Conservation (phyloP, 2,888 invertebrate genomes). For the Aspidapion aeneum region DNA sequence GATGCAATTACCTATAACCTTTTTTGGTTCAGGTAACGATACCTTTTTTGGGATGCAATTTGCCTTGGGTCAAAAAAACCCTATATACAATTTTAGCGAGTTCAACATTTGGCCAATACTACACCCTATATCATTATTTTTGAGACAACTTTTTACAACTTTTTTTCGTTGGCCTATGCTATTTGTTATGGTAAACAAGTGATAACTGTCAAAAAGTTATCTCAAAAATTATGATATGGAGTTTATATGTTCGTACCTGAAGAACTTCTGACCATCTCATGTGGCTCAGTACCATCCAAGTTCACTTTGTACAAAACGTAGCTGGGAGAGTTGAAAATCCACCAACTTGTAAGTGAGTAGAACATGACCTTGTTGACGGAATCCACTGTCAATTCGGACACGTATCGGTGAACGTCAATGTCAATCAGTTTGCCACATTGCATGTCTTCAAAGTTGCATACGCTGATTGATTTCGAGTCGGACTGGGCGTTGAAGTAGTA, state of each 20-base stretch:
- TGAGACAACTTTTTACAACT: background rate
- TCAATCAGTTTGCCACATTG: slow-evolving; percentile 48
- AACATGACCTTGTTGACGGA: slow-evolving; percentile 57
- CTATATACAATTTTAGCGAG: no score
- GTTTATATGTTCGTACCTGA: no score
- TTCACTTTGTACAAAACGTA: slow-evolving; percentile 53
- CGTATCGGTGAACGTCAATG: slow-evolving; percentile 50
- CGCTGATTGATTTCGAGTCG: slow-evolving; percentile 35
- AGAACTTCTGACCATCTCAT: slow-evolving; percentile 44
- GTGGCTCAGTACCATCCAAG: slow-evolving; percentile 51
- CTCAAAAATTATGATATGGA: no score
- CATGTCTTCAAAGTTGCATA: slow-evolving; percentile 41
- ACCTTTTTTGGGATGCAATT: no score
- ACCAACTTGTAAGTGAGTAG: slow-evolving; percentile 52
- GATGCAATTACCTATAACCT: no score
- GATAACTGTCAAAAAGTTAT: background rate
- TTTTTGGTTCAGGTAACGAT: no score
- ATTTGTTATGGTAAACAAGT: no score
- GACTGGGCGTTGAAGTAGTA: slow-evolving; percentile 56
- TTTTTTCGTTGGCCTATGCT: no score
- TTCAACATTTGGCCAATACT: no score
- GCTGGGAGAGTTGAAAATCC: slow-evolving; percentile 47
- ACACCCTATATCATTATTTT: background rate
- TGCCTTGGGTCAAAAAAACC: no score
- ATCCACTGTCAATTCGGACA: slow-evolving; percentile 63